phyloP scores from a whole-genome alignment of 2,888 invertebrate species.

The Bembecia ichneumoniformis region DNA sequence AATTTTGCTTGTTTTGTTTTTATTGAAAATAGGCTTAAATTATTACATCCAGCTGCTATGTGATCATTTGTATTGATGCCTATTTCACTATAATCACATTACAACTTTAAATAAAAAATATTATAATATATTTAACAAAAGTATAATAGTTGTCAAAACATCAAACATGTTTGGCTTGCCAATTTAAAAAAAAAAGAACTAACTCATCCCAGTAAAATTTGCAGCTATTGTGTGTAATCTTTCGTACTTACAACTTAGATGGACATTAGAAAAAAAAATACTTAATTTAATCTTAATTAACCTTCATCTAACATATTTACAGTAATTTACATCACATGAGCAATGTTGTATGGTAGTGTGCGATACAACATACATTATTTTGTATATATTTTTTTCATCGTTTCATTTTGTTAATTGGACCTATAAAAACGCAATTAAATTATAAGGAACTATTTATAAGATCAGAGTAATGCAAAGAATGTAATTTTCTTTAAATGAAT shows the following conservation, averaged over 20 bases:
- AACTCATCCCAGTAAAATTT: slow-evolving; percentile 13
- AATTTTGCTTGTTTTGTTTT: slow-evolving; percentile 29
- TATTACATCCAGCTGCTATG: slow-evolving; percentile 54
- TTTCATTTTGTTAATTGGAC: not conserved
- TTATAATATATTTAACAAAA: slow-evolving; percentile 38
- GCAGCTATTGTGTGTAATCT: slow-evolving; percentile 29
- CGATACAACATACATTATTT: slow-evolving; percentile 24
- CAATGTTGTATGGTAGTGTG: slow-evolving; percentile 41
- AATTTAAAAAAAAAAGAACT: slow-evolving; percentile 20
- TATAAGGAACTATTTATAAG: slow-evolving; percentile 38
- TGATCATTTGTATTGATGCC: slow-evolving; percentile 26
- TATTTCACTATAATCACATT: slow-evolving; percentile 38
- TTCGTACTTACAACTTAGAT: slow-evolving; percentile 53
- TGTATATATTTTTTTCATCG: slow-evolving; percentile 13
- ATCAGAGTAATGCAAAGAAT: slow-evolving; percentile 15
- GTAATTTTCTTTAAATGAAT: not conserved
- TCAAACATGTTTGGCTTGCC: slow-evolving; percentile 32
- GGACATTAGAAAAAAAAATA: slow-evolving; percentile 28
- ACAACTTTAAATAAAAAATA: slow-evolving; percentile 56
- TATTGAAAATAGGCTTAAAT: slow-evolving; percentile 67
- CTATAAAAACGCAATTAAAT: slow-evolving; percentile 19
- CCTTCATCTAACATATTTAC: slow-evolving; percentile 52
- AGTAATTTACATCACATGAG: slow-evolving; percentile 69
- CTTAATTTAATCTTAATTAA: slow-evolving; percentile 45
- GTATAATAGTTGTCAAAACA: slow-evolving; percentile 49